phyloP scores from a whole-genome alignment of 2,888 invertebrate species.

The Drosophila lacicola region DNA sequence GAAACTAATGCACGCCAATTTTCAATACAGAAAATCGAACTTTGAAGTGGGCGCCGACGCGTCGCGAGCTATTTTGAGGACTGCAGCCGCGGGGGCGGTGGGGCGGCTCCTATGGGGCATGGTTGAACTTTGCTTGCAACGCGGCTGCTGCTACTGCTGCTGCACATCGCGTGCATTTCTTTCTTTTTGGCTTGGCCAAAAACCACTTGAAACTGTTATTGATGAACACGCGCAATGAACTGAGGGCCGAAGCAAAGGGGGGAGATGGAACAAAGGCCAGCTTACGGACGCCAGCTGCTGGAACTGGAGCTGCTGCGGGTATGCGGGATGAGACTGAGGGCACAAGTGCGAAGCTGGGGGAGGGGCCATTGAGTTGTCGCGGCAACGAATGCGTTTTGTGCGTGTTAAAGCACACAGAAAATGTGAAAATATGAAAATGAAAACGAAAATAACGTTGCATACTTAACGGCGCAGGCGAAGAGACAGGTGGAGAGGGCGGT shows the following conservation, averaged over 20 bases:
- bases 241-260: slow-evolving; percentile 2
- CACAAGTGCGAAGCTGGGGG: not conserved
- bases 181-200: slow-evolving; percentile 63
- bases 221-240: slow-evolving; percentile 53
- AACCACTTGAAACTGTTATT: slow-evolving; percentile 74
- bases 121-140: slow-evolving; percentile 22
- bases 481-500: not conserved
- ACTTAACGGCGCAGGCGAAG: slow-evolving; percentile 27
- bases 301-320: not conserved
- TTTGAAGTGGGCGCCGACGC: slow-evolving; percentile 69
- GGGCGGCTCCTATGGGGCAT: slow-evolving; percentile 6
- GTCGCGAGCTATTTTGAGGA: slow-evolving; percentile 23
- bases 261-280: slow-evolving; percentile 44
- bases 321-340: not conserved
- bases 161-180: slow-evolving; percentile 61
- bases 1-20: slow-evolving; percentile 71
- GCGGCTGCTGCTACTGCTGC: slow-evolving; percentile 35
- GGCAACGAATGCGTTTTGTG: slow-evolving; percentile 73
- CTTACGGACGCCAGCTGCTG: slow-evolving; percentile 51
- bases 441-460: slow-evolving; percentile 52
- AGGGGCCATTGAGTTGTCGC: slow-evolving; percentile 39
- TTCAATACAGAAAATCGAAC: slow-evolving; percentile 75
- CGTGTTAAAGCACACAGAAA: slow-evolving; percentile 63
- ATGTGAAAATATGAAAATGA: slow-evolving; percentile 32
- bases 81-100: not conserved